These are phyloP conservation scores for Meteorus cinctellus DNA, from an alignment of 2,888 invertebrate species.

Conservation along the genomic window DNA sequence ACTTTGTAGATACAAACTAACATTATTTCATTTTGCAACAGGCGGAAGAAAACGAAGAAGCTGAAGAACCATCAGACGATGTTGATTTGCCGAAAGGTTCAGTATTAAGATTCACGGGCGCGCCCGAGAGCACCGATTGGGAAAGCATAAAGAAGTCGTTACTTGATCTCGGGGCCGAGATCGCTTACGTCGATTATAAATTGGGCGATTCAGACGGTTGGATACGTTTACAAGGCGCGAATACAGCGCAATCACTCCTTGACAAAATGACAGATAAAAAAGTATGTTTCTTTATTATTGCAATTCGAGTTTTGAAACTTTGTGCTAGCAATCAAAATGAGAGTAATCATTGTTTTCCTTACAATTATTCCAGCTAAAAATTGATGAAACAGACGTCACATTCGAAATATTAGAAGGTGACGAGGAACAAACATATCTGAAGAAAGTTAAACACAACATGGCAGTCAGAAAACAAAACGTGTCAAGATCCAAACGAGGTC, in stretches of 20 bases:
- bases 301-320: too few species aligned
- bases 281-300: conserved; percentile 68
- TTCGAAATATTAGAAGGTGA: conserved; percentile 67
- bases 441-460: conserved; percentile 61
- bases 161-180: conserved; percentile 76
- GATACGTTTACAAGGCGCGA: conserved; percentile 82
- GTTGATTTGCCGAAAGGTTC: conserved; percentile 81
- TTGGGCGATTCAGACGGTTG: conserved; percentile 84
- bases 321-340: not conserved
- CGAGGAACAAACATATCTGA: conserved; percentile 66
- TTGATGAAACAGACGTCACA: conserved; percentile 54
- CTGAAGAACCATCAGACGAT: conserved; percentile 53
- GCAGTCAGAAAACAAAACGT: conserved; percentile 75
- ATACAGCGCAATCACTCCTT: conserved; percentile 79
- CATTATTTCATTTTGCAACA: conserved; percentile 29
- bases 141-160: conserved; percentile 85
- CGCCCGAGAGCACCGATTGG: conserved; percentile 78
- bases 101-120: conserved; percentile 81
- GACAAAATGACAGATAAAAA: conserved; percentile 80
- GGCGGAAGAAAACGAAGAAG: conserved; percentile 55
- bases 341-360: not conserved
- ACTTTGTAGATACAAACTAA: not conserved
- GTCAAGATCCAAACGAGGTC: conserved; percentile 71
- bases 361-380: conserved; percentile 68
- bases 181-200: conserved; percentile 85